phyloP scores from a whole-genome alignment of 2,888 invertebrate genomes.

The Artemia sinica region DNA sequence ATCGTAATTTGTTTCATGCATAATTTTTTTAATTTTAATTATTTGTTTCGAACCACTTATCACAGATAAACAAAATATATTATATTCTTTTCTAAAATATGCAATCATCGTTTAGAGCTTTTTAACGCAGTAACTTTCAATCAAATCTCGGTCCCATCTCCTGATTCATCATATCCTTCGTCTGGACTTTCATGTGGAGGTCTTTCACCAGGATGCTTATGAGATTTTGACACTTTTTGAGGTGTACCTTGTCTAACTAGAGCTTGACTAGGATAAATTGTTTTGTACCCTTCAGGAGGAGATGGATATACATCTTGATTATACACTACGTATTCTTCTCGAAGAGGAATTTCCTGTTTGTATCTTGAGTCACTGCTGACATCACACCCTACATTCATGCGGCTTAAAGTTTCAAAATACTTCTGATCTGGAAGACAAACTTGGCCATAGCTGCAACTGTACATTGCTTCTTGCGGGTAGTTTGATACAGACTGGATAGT shows the following conservation, averaged over 20 bases:
- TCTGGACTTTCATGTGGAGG: conserved; percentile 56
- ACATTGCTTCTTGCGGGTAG: conserved; percentile 13
- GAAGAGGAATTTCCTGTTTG: conserved; percentile 18
- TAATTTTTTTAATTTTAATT: too few relatives aligned
- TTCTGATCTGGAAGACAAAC: conserved; percentile 18
- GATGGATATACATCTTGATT: conserved; percentile 18
- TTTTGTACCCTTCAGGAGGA: conserved; percentile 19
- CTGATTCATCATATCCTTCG: conserved; percentile 63
- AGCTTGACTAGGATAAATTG: background rate
- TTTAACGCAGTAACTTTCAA: too few relatives aligned
- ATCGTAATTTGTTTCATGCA: too few relatives aligned
- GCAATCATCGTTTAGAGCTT: too few relatives aligned
- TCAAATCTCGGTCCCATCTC: conserved; percentile 51
- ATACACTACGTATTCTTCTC: conserved; percentile 14
- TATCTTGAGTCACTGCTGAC: conserved; percentile 17
- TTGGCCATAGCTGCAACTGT: conserved; percentile 9
- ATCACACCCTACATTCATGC: conserved; percentile 3
- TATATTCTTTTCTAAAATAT: too few relatives aligned
- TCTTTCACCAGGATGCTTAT: conserved; percentile 29
- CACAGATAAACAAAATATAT: too few relatives aligned
- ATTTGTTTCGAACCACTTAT: too few relatives aligned
- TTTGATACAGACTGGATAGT: conserved; percentile 23
- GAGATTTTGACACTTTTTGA: background rate
- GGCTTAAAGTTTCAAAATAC: conserved; percentile 16
- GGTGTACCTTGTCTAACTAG: background rate